Base-by-base conservation (phyloP, 2,113 vertebrate genomes). In the Plecotus auritus region DNA sequence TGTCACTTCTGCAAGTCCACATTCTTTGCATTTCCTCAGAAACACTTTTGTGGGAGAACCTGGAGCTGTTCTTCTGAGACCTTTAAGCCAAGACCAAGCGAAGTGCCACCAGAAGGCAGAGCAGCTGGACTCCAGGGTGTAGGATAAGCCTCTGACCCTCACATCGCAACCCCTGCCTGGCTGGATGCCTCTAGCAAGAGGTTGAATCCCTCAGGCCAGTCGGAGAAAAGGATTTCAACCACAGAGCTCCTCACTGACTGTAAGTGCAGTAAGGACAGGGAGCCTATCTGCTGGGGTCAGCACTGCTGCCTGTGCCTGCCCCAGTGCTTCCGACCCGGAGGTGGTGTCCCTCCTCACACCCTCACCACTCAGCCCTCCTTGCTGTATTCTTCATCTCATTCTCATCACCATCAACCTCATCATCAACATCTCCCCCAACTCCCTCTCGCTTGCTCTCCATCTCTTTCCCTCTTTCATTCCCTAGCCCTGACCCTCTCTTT, bases 151-250 rank as follows among this genome's bases (percentile, higher is more conserved):
- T 51, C 22, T 16, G 45, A 45, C 45, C 23, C 35, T 69, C 26
- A 16, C 49, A 22, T 47, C 3, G 2, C 32, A 17, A 30, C 28
- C 32, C 23, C 22, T 47, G 6, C 13, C 56, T 88, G 49, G 23
- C 37, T 61, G 49, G 45, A 88, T 30, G 23, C 30, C 66, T 67
- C 54, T 66, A 5, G 32, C 13, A 17, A 54, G 30, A 87, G 49
- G n/a, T 2, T 7, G 4, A 26, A 28, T 5, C 13, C 37, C 16
- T 69, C 16, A 1, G 56, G 23, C 16, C n/a, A 11, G 42, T 0
- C 35, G 30, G 37, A 54, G 64, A 26, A 67, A n/a, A 88, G 28
- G n/a, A 40, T 6, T 35, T 59, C 45, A 59, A 23, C 11, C 9
- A 20, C 28, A 40, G 14, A 14, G 35, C 66, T 47, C 69, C 37